A percentile compares a stretch with the other conserved stretches of the same genome.
These are phyloP conservation scores for Phalera bucephala DNA, from an alignment of 2,888 invertebrate species.

Conservation along the genomic window DNA sequence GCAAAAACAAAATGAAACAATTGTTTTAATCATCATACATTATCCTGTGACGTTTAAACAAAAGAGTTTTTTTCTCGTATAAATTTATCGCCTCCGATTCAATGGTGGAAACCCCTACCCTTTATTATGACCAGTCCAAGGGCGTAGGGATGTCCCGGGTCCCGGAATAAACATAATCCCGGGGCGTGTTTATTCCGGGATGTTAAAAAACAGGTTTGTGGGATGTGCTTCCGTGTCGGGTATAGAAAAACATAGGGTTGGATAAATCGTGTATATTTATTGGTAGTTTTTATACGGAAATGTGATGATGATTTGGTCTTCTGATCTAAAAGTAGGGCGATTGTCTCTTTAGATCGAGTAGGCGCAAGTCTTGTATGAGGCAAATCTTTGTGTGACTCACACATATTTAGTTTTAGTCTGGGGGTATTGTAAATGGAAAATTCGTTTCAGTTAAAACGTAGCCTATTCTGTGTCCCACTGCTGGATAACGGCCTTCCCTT, in stretches of 20 bases:
- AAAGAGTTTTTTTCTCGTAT: slow-evolving; percentile 9
- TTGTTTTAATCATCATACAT: slow-evolving; percentile 1
- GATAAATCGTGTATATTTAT: too few relatives aligned
- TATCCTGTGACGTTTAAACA: slow-evolving; percentile 7
- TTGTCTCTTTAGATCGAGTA: too few relatives aligned
- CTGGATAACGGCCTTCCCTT: too few relatives aligned
- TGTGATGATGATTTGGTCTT: too few relatives aligned
- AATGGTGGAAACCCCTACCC: slow-evolving; percentile 6
- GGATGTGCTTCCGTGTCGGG: not conserved
- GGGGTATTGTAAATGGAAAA: too few relatives aligned
- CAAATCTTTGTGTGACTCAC: too few relatives aligned
- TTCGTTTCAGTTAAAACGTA: too few relatives aligned
- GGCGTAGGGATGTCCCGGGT: slow-evolving; percentile 1
- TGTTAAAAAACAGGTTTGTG: not conserved
- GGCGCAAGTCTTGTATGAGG: too few relatives aligned
- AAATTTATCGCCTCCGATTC: slow-evolving; percentile 18
- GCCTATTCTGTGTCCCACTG: too few relatives aligned
- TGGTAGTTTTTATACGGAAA: too few relatives aligned
- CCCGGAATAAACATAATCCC: not conserved
- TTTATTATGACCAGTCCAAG: slow-evolving; percentile 1
- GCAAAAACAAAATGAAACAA: not conserved
- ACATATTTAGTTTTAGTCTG: too few relatives aligned
- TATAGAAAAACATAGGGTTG: not conserved
- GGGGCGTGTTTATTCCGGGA: not conserved
- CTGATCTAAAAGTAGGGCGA: too few relatives aligned